phyloP scores from a whole-genome alignment of 2,797 vertebrate species.

The Enteromius thamalakanensis region DNA sequence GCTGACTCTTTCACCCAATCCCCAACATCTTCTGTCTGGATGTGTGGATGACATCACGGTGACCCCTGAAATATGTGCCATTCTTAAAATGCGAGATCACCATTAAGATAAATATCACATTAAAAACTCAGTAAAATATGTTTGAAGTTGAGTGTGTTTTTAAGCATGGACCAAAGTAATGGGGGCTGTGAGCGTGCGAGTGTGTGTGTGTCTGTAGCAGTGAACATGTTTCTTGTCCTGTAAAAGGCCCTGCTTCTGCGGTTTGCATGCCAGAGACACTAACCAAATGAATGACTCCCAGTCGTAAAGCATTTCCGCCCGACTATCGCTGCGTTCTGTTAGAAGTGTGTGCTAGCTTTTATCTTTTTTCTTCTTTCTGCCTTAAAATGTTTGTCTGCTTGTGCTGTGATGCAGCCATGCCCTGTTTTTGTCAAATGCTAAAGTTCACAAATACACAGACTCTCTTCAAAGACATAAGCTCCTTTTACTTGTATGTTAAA shows the following conservation, averaged over 20 bases:
- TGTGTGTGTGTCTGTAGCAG: slow-evolving; percentile 11
- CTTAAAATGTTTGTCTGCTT: slow-evolving; percentile 38
- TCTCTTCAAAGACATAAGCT: slow-evolving; percentile 30
- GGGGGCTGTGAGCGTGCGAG: slow-evolving; percentile 9
- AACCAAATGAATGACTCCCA: slow-evolving; percentile 50
- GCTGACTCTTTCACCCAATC: slow-evolving; percentile 33
- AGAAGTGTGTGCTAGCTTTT: slow-evolving; percentile 30
- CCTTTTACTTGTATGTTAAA: background rate
- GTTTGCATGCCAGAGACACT: slow-evolving; percentile 52
- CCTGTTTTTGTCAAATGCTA: slow-evolving; percentile 41
- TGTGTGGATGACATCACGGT: slow-evolving; percentile 29
- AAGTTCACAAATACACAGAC: slow-evolving; percentile 34
- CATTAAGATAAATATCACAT: slow-evolving; percentile 57
- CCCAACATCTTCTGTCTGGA: slow-evolving; percentile 27
- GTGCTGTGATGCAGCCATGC: slow-evolving; percentile 19
- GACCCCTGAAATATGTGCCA: slow-evolving; percentile 44
- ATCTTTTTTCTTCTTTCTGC: slow-evolving; percentile 22
- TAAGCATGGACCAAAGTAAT: slow-evolving; percentile 16
- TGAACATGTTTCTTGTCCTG: slow-evolving; percentile 48
- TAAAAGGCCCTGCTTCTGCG: slow-evolving; percentile 36
- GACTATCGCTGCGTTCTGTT: slow-evolving; percentile 49
- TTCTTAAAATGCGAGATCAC: slow-evolving; percentile 55
- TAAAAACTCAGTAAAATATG: slow-evolving; percentile 41
- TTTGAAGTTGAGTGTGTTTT: slow-evolving; percentile 46
- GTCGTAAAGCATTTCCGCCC: slow-evolving; percentile 54